Base-by-base conservation (phyloP, 2,888 invertebrate species). In the Himalopsyche kuldschensis region DNA sequence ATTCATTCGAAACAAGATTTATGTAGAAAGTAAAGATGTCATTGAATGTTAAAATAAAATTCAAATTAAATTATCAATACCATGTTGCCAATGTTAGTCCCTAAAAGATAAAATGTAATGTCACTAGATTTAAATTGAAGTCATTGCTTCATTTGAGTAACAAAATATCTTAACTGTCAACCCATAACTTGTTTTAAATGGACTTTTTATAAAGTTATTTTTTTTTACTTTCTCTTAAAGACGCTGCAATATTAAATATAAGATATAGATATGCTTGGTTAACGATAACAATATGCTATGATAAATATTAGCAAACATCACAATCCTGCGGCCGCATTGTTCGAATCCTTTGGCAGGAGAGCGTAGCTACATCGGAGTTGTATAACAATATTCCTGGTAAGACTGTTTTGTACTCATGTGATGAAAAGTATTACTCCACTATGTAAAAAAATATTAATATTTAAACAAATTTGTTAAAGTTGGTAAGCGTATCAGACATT, bases 371-470 rank as follows among this genome's bases (percentile, higher is more conserved):
- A 85, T 79, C 76, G 80, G 81, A 69, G 82, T 80, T 79, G 79
- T 82, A 55, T 79, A 81, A 83, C 82, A 81, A 82, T 84, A 80
- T 85, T 84, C 76, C 84, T 77, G 84, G 84, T 84, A 86, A 86
- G 86, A 86, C 86, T 86, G 86, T 86, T 84, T 84, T 79, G 80
- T 82, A 83, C 82, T 82, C 84, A 84, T 86, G 86, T 86, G 86
- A 86, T 86, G 82, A 84, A 84, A 84, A 86, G 86, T 86, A 86
- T 86, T 86, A 84, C 83, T 91, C 91, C 91, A 92, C 90, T 91
- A 90, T 90, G 90, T 91, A 91, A 90, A 90, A 89, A 89, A 88
- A 88, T 89, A 88, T 90, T 82, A 69, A 69, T 69, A 69, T 27
- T 69, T 69, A 69, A 69, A 69, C 69, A 69, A 69, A 69, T 69